Evolutionary conservation across 2,113 vertebrate species (phyloP), one percentile per base, ranked within the genome.

Genomic region (Sinocyclocheilus maitianheensis): DNA sequence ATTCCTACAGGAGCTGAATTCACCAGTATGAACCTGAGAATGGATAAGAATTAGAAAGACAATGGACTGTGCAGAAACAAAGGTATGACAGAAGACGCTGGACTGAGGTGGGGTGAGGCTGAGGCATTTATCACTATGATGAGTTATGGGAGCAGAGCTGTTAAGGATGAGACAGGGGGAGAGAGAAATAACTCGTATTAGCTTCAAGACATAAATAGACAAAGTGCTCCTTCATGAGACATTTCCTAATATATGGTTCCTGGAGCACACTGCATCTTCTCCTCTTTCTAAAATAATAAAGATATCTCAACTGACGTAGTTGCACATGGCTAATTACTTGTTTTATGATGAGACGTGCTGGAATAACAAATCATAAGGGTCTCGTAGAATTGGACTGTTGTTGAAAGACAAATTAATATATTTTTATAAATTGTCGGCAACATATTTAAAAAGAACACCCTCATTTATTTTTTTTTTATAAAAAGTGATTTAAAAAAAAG

Each of bases 91-190:
- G n/a, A 51, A 55, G 82, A 80, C 48, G 58, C 16, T 62, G 67
- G 46, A 43, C 43, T 14, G 79, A 22, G n/a, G 62, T 79, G 24
- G 75, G 58, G 75, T 46, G 51, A 71, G 63, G 58, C 67, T 46
- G n/a, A 46, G 65, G 48, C 37, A 77, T 83, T 77, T 78, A 87
- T 87, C 77, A 80, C 24, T 24, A 67, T 51, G 84, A 69, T 53
- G 46, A 81, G 84, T 81, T 81, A 84, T 55, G 83, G 76, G 72
- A 37, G 77, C 76, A 78, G 75, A 69, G 48, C 51, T 80, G 83
- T 87, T 84, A 81, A 84, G 76, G 78, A 84, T 81, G 86, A 87
- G 74, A 87, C 74, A 77, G n/a, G 48, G 81, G 60, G 75, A 84
- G 60, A 74, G 58, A 71, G 48, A 87, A 78, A 87, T 84, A 72